A percentile compares a stretch with the other conserved stretches of the same genome.
Evolutionary conservation across 2,797 vertebrate species (phyloP).

Genomic region (Lutjanus argentimaculatus): DNA sequence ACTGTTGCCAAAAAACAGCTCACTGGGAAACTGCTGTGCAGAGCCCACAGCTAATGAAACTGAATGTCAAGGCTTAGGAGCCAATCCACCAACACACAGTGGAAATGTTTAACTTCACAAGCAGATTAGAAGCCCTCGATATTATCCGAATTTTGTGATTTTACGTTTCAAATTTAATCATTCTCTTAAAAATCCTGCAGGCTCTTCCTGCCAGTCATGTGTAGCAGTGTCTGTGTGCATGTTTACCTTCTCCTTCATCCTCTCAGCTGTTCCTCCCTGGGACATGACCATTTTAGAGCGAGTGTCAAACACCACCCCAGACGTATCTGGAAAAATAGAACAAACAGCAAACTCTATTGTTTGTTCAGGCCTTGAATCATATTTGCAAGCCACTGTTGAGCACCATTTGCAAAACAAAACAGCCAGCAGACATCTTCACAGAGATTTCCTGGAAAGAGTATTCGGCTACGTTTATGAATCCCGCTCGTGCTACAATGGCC

Average conservation of each 20-base stretch:
- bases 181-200: not conserved
- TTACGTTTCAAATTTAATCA: not conserved
- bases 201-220: not conserved
- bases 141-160: not conserved
- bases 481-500: not conserved
- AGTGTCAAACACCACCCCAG: constrained; percentile 96
- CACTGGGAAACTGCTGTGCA: constrained; percentile 14
- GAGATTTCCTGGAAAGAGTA: constrained; percentile 37
- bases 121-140: constrained; percentile 9
- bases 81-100: constrained; percentile 3
- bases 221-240: not conserved
- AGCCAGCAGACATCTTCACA: constrained; percentile 13
- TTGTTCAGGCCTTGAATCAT: not conserved
- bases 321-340: constrained; percentile 84
- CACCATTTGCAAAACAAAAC: constrained; percentile 84
- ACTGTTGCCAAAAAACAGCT: constrained; percentile 29
- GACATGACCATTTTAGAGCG: constrained; percentile 96
- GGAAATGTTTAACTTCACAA: constrained; percentile 6
- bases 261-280: constrained; percentile 94
- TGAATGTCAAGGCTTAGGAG: constrained; percentile 15
- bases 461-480: not conserved
- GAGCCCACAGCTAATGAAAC: constrained; percentile 22
- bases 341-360: constrained; percentile 11
- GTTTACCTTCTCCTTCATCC: constrained; percentile 97
- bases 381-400: constrained; percentile 70